Percentiles rank a stretch among this genome's conserved stretches.
phyloP scores from a whole-genome alignment of 2,888 invertebrate genomes.

The Neoaliturus tenellus region DNA sequence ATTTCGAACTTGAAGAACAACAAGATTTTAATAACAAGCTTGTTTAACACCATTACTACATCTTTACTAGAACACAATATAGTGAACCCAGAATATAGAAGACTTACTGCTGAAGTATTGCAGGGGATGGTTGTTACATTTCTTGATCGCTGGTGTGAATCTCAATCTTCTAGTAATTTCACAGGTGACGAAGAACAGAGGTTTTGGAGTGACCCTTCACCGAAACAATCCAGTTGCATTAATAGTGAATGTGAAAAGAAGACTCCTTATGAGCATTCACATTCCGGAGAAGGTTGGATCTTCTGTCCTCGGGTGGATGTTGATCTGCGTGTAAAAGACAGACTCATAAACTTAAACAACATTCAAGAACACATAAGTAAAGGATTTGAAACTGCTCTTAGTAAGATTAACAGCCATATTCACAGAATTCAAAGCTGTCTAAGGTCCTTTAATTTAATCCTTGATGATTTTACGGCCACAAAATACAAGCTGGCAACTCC shows the following conservation, averaged over 20 bases:
- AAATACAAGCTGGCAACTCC: background rate
- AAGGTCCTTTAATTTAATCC: background rate
- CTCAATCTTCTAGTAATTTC: background rate
- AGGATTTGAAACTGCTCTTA: background rate
- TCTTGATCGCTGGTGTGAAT: background rate
- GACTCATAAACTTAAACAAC: background rate
- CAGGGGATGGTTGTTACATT: background rate
- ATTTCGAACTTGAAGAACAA: background rate
- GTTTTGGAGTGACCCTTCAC: background rate
- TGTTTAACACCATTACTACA: background rate
- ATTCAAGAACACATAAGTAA: background rate
- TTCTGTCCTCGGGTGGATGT: background rate
- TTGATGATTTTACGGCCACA: background rate
- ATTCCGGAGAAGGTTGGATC: background rate
- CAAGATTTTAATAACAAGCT: background rate
- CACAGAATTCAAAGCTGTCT: constrained; percentile 8
- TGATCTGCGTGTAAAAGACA: background rate
- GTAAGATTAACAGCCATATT: background rate
- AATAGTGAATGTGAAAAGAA: background rate
- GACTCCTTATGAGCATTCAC: background rate
- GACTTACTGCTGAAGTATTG: background rate
- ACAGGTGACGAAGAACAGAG: background rate
- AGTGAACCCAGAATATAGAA: background rate
- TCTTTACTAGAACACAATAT: background rate
- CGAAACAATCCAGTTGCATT: background rate